phyloP scores from a whole-genome alignment of 2,113 vertebrate species.

The Acrocephalus arundinaceus region DNA sequence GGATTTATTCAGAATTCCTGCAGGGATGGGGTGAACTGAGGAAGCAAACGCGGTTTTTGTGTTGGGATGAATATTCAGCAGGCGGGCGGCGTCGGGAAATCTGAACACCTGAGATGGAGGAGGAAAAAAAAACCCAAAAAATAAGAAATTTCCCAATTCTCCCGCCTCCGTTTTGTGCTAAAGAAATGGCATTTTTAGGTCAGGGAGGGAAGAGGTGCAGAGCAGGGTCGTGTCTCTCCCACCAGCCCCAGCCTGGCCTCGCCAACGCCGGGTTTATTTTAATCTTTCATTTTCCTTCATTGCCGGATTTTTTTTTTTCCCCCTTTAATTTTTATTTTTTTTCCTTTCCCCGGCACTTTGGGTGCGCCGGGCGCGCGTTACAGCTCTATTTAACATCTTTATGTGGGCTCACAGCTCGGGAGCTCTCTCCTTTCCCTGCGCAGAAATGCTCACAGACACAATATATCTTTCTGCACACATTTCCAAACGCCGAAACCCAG shows the following conservation, averaged over 20 bases:
- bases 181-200: neutral
- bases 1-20: neutral
- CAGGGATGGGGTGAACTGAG: neutral
- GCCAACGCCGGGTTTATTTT: neutral
- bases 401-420: conserved; percentile 28
- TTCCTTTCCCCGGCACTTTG: neutral
- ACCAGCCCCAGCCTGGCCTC: neutral
- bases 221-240: neutral
- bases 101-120: neutral
- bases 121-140: neutral
- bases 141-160: neutral
- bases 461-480: conserved; percentile 46
- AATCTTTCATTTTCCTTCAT: conserved; percentile 38
- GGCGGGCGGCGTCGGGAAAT: neutral
- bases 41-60: neutral
- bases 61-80: neutral
- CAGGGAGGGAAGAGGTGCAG: neutral
- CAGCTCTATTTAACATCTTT: conserved; percentile 61
- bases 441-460: conserved; percentile 35
- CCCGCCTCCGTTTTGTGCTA: neutral
- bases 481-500: conserved; percentile 28
- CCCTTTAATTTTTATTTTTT: neutral
- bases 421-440: conserved; percentile 18
- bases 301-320: neutral
- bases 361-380: neutral